Evolutionary conservation across 2,888 invertebrate genomes (phyloP).

Genomic region (Ochropleura plecta): DNA sequence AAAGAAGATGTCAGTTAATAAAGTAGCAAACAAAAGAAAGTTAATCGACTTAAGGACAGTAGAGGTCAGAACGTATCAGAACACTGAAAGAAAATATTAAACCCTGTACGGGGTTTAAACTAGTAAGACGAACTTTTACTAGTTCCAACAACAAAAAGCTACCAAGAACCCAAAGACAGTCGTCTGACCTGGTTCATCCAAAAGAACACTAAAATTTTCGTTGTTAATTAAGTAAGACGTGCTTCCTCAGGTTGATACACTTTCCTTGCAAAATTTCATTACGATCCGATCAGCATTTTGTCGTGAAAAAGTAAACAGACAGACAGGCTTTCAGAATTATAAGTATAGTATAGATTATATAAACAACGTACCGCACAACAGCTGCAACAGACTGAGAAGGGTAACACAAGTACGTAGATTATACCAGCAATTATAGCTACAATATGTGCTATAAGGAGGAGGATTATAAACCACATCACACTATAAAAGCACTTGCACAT

Average conservation of each 20-base stretch:
- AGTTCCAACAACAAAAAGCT: background rate
- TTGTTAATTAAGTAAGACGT: no score
- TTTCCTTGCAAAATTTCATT: no score
- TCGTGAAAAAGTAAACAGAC: no score
- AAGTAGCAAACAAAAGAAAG: background rate
- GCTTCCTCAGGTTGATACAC: no score
- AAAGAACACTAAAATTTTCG: background rate
- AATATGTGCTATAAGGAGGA: slow-evolving; percentile 1
- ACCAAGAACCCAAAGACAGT: background rate
- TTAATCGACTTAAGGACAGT: background rate
- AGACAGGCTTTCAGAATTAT: no score
- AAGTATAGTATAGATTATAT: background rate
- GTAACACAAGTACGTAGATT: background rate
- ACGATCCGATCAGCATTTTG: no score
- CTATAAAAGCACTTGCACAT: background rate
- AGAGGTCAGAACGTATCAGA: background rate
- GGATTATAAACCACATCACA: slow-evolving; percentile 3
- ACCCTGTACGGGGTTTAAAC: background rate
- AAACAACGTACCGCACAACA: slow-evolving; percentile 4
- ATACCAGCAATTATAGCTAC: background rate
- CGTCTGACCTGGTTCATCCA: background rate
- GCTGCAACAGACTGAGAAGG: background rate
- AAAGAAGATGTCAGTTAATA: background rate
- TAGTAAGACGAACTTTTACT: background rate
- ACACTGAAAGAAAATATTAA: background rate